Percentiles rank a stretch among this genome's conserved stretches.
Evolutionary conservation across 2,888 invertebrate species (phyloP).

Genomic region (Epistrophe eligans): DNA sequence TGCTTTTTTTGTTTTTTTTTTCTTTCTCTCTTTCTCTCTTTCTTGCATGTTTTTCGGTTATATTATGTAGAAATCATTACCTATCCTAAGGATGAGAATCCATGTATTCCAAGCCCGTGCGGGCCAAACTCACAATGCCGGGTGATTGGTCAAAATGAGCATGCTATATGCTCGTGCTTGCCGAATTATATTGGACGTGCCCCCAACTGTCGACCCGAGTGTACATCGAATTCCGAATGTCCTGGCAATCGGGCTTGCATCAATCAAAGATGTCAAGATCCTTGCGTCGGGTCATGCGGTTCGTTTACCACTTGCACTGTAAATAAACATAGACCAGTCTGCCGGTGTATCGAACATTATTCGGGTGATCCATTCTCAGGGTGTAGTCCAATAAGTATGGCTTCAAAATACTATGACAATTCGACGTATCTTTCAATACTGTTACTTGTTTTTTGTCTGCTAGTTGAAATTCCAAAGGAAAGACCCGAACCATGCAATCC

Average conservation of each 20-base stretch:
- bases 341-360: conserved; percentile 91
- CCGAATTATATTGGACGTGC: conserved; percentile 92
- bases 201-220: conserved; percentile 94
- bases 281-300: conserved; percentile 94
- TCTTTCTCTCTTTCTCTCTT: conserved; percentile 68
- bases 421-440: conserved; percentile 33
- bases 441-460: conserved; percentile 50
- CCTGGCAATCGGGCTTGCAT: conserved; percentile 92
- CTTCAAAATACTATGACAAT: neutral
- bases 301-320: conserved; percentile 91
- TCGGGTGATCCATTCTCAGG: conserved; percentile 94
- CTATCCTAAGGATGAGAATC: conserved; percentile 85
- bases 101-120: conserved; percentile 93
- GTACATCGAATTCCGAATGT: conserved; percentile 93
- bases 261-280: conserved; percentile 91
- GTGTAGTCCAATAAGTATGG: conserved; percentile 87
- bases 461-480: conserved; percentile 85
- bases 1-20: conserved; percentile 77
- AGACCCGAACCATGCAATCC: conserved; percentile 91
- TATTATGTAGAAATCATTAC: conserved; percentile 76
- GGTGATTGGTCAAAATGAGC: conserved; percentile 87
- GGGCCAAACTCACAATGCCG: conserved; percentile 93
- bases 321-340: conserved; percentile 92
- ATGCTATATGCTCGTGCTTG: conserved; percentile 92
- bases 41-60: conserved; percentile 74